Evolutionary conservation across 2,888 invertebrate species (phyloP).

Genomic region (Sycophila texana): DNA sequence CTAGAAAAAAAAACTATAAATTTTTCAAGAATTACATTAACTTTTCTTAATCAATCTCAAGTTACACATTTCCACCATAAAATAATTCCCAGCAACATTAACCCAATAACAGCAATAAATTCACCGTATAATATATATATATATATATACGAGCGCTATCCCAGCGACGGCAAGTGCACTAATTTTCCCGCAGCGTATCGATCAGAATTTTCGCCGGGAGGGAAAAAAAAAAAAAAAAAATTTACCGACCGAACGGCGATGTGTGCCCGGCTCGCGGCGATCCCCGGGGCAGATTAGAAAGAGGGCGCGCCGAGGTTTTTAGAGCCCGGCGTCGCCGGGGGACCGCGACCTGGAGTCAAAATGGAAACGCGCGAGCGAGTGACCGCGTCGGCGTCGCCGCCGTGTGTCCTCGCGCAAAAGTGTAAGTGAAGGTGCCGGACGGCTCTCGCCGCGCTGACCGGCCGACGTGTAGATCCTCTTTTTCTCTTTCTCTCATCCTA

Average conservation of each 20-base stretch:
- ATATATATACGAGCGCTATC: too few species aligned
- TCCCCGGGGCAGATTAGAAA: background rate
- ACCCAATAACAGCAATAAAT: too few species aligned
- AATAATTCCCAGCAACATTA: too few species aligned
- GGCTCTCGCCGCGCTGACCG: constrained; percentile 47
- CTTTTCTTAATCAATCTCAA: too few species aligned
- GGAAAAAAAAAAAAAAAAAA: too few species aligned
- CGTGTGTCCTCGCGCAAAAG: constrained; percentile 60
- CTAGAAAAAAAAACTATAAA: too few species aligned
- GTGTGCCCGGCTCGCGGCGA: background rate
- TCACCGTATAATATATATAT: too few species aligned
- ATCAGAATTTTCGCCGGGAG: background rate
- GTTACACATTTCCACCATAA: too few species aligned
- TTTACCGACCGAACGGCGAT: background rate
- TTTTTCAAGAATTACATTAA: too few species aligned
- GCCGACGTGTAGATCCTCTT: constrained; percentile 53
- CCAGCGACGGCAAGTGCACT: too few species aligned
- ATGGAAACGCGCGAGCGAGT: constrained; percentile 57
- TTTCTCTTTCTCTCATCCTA: constrained; percentile 41
- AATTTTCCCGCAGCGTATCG: too few species aligned
- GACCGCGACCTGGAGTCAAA: constrained; percentile 68
- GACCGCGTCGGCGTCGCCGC: constrained; percentile 11
- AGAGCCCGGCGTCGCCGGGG: constrained; percentile 38
- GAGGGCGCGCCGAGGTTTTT: constrained; percentile 17
- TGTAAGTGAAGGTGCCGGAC: constrained; percentile 66